Conservation (phyloP, 2,888 invertebrate genomes). For the Diachrysia chrysitis region DNA sequence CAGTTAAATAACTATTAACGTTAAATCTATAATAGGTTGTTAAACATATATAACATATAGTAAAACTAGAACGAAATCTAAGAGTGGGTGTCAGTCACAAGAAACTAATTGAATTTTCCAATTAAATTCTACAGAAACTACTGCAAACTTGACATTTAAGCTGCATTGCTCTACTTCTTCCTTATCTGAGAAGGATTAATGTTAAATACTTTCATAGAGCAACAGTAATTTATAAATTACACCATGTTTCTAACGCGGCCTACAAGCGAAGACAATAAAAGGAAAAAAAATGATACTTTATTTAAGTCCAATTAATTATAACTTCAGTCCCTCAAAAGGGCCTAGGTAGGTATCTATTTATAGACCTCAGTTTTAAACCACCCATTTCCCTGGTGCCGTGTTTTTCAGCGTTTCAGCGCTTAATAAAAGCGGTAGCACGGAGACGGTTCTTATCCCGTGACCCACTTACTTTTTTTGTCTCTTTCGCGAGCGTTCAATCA, state of each 20-base stretch:
- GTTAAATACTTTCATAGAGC: background rate
- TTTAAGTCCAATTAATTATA: slow-evolving; percentile 68
- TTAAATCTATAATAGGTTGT: background rate
- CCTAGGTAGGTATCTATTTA: slow-evolving; percentile 73
- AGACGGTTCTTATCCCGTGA: slow-evolving; percentile 85
- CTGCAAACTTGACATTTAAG: background rate
- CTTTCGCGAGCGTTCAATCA: slow-evolving; percentile 50
- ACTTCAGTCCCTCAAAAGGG: slow-evolving; percentile 61
- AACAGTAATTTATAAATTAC: background rate
- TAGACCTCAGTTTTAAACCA: slow-evolving; percentile 75
- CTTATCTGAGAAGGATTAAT: background rate
- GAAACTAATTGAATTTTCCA: slow-evolving; percentile 5
- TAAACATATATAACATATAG: background rate
- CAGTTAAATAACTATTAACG: slow-evolving; percentile 32
- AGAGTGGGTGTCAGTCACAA: slow-evolving; percentile 5
- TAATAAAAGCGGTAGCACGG: slow-evolving; percentile 70
- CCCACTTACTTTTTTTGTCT: slow-evolving; percentile 79
- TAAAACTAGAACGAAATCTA: background rate
- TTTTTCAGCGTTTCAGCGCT: slow-evolving; percentile 81
- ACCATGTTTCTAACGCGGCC: background rate
- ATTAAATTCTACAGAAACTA: background rate
- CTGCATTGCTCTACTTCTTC: background rate
- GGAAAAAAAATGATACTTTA: slow-evolving; percentile 13
- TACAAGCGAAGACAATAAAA: slow-evolving; percentile 6
- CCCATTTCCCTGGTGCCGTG: slow-evolving; percentile 64